Conservation (phyloP, 2,797 vertebrate genomes). For the Ataeniobius toweri region DNA sequence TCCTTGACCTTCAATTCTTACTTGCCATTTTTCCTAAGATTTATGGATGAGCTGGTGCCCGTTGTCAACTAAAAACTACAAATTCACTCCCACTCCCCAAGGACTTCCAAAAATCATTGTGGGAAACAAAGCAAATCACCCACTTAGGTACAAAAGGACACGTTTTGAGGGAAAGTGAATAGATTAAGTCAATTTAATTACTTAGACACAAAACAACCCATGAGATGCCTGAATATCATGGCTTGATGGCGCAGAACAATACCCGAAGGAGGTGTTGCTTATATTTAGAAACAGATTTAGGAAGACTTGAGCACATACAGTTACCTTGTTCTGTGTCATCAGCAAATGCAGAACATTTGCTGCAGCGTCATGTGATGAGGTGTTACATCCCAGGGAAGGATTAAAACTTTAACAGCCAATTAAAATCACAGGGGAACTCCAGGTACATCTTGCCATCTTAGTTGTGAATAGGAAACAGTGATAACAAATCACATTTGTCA, state of each 20-base stretch:
- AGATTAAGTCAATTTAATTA: conserved; percentile 37
- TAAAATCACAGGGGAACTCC: conserved; percentile 28
- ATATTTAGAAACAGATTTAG: conserved; percentile 20
- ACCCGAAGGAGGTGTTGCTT: conserved; percentile 3
- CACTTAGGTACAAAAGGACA: conserved; percentile 19
- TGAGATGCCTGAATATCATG: conserved; percentile 19
- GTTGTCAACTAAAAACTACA: conserved; percentile 26
- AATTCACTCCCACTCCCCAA: conserved; percentile 5
- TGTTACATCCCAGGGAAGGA: conserved; percentile 19
- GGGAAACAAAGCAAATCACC: conserved; percentile 30
- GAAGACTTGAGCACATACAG: conserved; percentile 10
- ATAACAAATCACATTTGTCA: conserved; percentile 20
- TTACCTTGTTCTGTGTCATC: conserved; percentile 12
- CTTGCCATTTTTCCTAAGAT: not conserved
- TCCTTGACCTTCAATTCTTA: conserved; percentile 24
- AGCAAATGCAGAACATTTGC: conserved; percentile 42
- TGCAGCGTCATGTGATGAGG: conserved; percentile 33
- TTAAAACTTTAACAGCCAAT: conserved; percentile 44
- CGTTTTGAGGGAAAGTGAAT: conserved; percentile 10
- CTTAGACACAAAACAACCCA: conserved; percentile 20
- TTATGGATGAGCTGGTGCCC: not conserved
- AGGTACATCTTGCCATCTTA: conserved; percentile 18
- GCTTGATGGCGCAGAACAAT: conserved; percentile 18
- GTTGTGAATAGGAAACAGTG: conserved; percentile 8
- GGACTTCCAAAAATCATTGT: conserved; percentile 11